Conservation (phyloP, 2,888 invertebrate species). For the Standfussiana lucernea region DNA sequence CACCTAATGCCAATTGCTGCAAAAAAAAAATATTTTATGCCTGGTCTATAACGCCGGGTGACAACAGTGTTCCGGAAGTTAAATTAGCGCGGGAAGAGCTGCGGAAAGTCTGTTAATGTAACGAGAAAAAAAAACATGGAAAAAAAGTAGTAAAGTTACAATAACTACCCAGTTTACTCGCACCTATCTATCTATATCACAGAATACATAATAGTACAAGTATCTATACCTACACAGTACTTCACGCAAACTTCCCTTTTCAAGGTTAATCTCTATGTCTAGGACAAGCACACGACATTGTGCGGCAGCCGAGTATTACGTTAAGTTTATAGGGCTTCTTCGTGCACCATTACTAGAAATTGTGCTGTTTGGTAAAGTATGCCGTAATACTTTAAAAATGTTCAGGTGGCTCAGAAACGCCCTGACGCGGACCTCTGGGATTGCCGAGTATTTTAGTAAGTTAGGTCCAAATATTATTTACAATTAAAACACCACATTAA, state of each 20-base stretch:
- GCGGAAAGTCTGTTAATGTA: neutral
- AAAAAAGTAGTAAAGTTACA: neutral
- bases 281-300: constrained; percentile 83
- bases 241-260: constrained; percentile 67
- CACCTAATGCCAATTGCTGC: too few relatives aligned
- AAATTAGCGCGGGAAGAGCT: neutral
- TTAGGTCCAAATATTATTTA: neutral
- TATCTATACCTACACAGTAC: too few relatives aligned
- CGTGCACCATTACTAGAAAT: constrained; percentile 65
- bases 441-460: neutral
- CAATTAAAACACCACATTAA: neutral
- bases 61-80: neutral
- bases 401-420: neutral
- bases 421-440: neutral
- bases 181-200: too few relatives aligned
- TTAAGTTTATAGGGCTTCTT: constrained; percentile 74
- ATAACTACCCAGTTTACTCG: constrained; percentile 6
- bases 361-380: constrained; percentile 31
- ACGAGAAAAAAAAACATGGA: neutral
- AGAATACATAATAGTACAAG: too few relatives aligned
- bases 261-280: constrained; percentile 83
- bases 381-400: constrained; percentile 5
- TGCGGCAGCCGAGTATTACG: constrained; percentile 70
- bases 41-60: neutral
- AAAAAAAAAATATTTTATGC: neutral